These are phyloP conservation scores for Hypanus sabinus DNA, from an alignment of 2,113 vertebrate species.

Conservation along the genomic window DNA sequence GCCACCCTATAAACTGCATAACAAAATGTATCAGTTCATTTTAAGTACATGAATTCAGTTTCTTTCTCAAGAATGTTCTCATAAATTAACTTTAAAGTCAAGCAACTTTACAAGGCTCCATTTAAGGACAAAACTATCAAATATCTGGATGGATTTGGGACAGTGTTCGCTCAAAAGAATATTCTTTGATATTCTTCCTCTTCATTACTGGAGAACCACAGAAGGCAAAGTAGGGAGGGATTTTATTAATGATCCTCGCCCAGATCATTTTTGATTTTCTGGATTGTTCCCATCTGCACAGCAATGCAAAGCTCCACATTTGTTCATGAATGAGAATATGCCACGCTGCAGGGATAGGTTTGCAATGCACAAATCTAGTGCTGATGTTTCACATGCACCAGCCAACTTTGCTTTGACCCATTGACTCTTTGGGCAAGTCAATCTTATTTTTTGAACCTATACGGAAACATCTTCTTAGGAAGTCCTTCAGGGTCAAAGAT, in stretches of 20 bases:
- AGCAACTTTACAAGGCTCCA: background rate
- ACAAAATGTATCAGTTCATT: background rate
- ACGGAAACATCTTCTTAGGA: too few relatives aligned
- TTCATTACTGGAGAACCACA: background rate
- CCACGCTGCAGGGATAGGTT: too few relatives aligned
- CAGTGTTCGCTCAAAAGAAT: background rate
- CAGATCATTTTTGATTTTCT: background rate
- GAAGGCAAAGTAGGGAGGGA: background rate
- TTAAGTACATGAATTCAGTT: background rate
- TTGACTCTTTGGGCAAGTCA: too few relatives aligned
- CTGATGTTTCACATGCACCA: background rate
- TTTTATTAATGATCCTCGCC: background rate
- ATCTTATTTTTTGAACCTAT: too few relatives aligned
- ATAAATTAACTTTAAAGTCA: background rate
- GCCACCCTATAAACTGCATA: background rate
- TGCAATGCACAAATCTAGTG: background rate
- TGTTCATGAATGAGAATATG: background rate
- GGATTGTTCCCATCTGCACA: background rate
- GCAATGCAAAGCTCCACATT: background rate
- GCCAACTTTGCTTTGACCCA: too few relatives aligned
- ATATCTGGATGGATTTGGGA: background rate
- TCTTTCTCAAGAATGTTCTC: background rate
- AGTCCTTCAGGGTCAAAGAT: too few relatives aligned
- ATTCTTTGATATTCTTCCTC: background rate
- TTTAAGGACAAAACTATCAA: background rate